Evolutionary conservation across 2,797 vertebrate species (phyloP).

Genomic region (Ispidina picta): DNA sequence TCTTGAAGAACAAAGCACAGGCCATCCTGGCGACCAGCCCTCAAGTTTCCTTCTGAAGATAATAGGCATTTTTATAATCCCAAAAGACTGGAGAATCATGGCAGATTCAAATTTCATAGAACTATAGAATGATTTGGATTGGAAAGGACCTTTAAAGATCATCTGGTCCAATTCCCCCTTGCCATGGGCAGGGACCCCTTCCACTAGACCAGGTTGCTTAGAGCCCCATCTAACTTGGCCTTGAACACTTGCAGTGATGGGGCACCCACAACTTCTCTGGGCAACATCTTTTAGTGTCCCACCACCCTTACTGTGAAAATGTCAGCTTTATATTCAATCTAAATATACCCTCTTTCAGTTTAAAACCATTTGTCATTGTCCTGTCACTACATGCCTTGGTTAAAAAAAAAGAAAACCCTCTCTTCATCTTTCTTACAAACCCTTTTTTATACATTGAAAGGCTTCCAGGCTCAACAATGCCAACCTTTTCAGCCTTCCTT

Average conservation of each 20-base stretch:
- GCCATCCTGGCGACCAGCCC: background rate
- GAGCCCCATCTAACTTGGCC: background rate
- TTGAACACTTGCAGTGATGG: background rate
- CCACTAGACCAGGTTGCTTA: fast-evolving
- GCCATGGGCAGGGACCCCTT: background rate
- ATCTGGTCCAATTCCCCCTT: background rate
- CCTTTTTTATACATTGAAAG: background rate
- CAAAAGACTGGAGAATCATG: background rate
- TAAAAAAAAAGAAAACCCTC: background rate
- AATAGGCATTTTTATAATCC: background rate
- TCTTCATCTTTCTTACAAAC: background rate
- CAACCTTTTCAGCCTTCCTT: background rate
- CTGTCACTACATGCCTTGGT: background rate
- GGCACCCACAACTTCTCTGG: background rate
- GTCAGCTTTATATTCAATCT: background rate
- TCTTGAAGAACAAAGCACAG: background rate
- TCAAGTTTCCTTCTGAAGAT: background rate
- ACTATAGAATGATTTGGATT: background rate
- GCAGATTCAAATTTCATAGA: background rate
- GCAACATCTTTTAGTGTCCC: background rate
- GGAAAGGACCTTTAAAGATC: background rate
- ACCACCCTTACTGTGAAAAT: background rate
- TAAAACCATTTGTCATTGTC: background rate
- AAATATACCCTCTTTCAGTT: background rate
- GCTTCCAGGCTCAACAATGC: background rate